Conservation (phyloP, 1,140 invertebrate genomes). For the Eufriesea mexicana region DNA sequence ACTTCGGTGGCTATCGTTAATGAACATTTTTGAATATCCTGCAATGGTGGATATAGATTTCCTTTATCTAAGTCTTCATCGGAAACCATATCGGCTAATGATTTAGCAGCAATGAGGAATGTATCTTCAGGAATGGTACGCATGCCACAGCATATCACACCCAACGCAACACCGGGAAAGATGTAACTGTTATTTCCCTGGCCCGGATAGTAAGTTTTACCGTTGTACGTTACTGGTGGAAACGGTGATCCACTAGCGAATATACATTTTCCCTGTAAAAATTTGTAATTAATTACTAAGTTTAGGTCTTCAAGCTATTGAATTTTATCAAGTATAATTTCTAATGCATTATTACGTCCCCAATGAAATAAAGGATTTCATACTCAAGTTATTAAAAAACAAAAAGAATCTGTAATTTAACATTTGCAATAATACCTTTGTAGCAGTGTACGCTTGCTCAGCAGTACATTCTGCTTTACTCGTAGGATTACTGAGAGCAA, state of each 20-base stretch:
- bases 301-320: neutral
- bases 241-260: slow-evolving; percentile 98
- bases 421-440: slow-evolving; percentile 84
- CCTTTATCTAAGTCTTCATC: slow-evolving; percentile 92
- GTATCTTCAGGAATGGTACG: slow-evolving; percentile 93
- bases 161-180: slow-evolving; percentile 96
- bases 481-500: slow-evolving; percentile 98
- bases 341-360: neutral
- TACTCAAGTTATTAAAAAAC: neutral
- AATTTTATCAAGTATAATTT: neutral
- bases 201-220: slow-evolving; percentile 91
- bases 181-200: slow-evolving; percentile 99
- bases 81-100: slow-evolving; percentile 92
- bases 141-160: slow-evolving; percentile 91
- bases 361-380: too few relatives aligned
- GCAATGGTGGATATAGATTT: slow-evolving; percentile 96
- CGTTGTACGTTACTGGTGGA: slow-evolving; percentile 89
- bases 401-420: neutral
- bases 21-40: slow-evolving; percentile 94
- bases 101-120: slow-evolving; percentile 94
- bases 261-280: slow-evolving; percentile 88
- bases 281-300: neutral
- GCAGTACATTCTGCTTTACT: slow-evolving; percentile 99
- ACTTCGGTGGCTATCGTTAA: slow-evolving; percentile 92
- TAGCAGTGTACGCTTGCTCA: slow-evolving; percentile 93